phyloP scores from a whole-genome alignment of 2,113 vertebrate genomes.

The Crocuta crocuta region DNA sequence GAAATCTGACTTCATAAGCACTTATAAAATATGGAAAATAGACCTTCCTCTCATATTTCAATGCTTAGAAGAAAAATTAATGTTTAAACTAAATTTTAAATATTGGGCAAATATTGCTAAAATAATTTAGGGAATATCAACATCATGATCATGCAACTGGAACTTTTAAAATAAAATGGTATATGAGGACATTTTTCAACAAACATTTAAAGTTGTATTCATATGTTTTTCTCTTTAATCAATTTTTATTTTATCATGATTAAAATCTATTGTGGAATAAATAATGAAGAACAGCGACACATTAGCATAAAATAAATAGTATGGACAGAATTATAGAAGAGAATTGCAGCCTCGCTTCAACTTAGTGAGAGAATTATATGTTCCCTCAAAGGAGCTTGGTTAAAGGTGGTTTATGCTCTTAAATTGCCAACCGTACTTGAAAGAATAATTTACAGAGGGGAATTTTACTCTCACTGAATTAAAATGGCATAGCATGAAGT shows the following conservation, averaged over 20 bases:
- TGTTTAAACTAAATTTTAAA: not conserved
- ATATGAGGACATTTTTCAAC: not conserved
- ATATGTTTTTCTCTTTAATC: not conserved
- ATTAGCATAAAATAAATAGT: not conserved
- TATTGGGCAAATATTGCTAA: not conserved
- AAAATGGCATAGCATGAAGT: not conserved
- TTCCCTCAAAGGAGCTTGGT: not conserved
- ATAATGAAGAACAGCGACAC: not conserved
- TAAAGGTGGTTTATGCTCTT: not conserved
- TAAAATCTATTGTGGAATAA: slow-evolving; percentile 41
- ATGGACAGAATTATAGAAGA: not conserved
- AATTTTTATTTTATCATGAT: slow-evolving; percentile 20
- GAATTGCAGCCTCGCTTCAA: not conserved
- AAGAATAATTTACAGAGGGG: not conserved
- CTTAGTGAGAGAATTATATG: not conserved
- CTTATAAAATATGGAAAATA: not conserved
- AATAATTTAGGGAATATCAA: not conserved
- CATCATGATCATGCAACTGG: not conserved
- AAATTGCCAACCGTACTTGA: not conserved
- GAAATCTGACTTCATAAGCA: not conserved
- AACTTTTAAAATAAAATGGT: not conserved
- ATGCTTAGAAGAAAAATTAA: not conserved
- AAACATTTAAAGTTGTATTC: not conserved
- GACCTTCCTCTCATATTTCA: not conserved
- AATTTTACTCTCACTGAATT: slow-evolving; percentile 38